Percentiles rank a stretch among this genome's conserved stretches.
These are phyloP conservation scores for Tetramorium parvispinum DNA, from an alignment of 1,140 invertebrate genomes.

Conservation along the genomic window DNA sequence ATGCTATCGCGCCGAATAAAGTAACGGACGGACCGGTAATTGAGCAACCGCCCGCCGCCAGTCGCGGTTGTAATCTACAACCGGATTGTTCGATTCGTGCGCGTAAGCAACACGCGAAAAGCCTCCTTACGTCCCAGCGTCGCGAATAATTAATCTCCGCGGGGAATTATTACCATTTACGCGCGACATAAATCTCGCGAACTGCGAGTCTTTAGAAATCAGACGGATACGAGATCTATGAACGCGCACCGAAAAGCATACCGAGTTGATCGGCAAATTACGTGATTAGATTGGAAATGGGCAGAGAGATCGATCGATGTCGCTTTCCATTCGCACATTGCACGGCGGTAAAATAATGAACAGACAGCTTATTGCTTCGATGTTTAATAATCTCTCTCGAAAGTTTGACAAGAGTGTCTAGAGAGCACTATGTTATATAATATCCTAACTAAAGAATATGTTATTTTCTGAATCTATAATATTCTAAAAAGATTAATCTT, in stretches of 20 bases:
- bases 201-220: constrained; percentile 32
- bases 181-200: constrained; percentile 38
- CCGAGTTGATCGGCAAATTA: constrained; percentile 55
- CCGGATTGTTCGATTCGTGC: constrained; percentile 38
- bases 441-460: neutral
- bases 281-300: constrained; percentile 55
- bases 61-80: constrained; percentile 35
- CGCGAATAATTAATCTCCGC: constrained; percentile 46
- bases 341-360: constrained; percentile 37
- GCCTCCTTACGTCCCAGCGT: neutral
- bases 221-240: neutral
- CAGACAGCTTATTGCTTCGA: constrained; percentile 32
- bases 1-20: constrained; percentile 55
- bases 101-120: constrained; percentile 26
- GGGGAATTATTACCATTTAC: constrained; percentile 57
- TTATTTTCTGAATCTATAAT: neutral
- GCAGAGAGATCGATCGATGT: constrained; percentile 48
- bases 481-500: neutral
- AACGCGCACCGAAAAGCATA: constrained; percentile 8
- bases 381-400: constrained; percentile 41
- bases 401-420: neutral
- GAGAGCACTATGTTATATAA: neutral
- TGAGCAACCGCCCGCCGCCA: neutral
- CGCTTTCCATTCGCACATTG: constrained; percentile 52
- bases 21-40: constrained; percentile 51